Percentiles rank a stretch among this genome's conserved stretches.
Evolutionary conservation across 1,140 invertebrate species (phyloP).

Genomic region (Pollicipes pollicipes): DNA sequence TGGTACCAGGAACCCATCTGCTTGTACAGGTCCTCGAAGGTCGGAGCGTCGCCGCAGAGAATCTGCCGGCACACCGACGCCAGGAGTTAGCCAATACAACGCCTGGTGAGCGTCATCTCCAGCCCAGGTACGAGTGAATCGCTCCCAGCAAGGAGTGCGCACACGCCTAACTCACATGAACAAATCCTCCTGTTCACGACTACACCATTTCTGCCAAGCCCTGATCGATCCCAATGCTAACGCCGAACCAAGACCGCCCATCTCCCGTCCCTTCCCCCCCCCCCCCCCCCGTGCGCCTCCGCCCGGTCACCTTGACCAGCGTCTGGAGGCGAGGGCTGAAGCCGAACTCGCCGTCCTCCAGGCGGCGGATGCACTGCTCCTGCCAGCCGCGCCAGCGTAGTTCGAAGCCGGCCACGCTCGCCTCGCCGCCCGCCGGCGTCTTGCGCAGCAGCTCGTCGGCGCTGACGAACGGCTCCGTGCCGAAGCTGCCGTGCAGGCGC

Average conservation of each 20-base stretch:
- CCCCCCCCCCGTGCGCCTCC: too few species aligned
- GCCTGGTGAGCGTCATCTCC: too few species aligned
- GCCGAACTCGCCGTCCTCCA: slow-evolving; percentile 47
- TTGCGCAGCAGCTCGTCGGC: slow-evolving; percentile 54
- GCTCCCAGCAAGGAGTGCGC: too few species aligned
- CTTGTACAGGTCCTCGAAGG: slow-evolving; percentile 43
- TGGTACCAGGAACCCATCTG: slow-evolving; percentile 76
- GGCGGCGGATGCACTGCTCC: slow-evolving; percentile 49
- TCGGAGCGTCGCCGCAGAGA: slow-evolving; percentile 48
- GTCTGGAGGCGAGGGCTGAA: slow-evolving; percentile 49
- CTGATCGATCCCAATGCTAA: too few species aligned
- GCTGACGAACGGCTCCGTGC: slow-evolving; percentile 46
- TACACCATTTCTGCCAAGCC: too few species aligned
- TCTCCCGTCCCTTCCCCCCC: too few species aligned
- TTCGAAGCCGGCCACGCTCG: slow-evolving; percentile 58
- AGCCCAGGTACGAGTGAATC: too few species aligned
- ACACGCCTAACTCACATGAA: too few species aligned
- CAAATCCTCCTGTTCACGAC: too few species aligned
- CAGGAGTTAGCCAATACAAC: too few species aligned
- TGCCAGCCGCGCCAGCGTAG: slow-evolving; percentile 75
- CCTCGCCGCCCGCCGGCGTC: slow-evolving; percentile 52
- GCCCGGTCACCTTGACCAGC: slow-evolving; percentile 46
- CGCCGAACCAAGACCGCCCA: too few species aligned
- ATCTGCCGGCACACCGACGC: slow-evolving; percentile 32
- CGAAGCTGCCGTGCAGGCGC: slow-evolving; percentile 45